Base-by-base conservation (phyloP, 30 jellyfish, hydroid and myxozoan species). In the Aurelia coerulea region DNA sequence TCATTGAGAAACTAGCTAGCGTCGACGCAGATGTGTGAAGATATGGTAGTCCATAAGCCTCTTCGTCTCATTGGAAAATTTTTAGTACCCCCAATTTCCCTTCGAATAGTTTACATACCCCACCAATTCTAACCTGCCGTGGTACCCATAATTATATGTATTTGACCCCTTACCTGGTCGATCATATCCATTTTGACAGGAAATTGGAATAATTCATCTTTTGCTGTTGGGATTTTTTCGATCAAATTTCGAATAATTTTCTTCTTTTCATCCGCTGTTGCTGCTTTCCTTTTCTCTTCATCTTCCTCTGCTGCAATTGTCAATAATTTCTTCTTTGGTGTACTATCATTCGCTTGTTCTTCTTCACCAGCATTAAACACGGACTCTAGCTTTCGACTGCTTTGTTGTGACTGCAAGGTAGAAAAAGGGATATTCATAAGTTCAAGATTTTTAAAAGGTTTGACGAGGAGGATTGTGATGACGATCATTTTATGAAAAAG, bases 171-270 rank as follows among this genome's bases (percentile, higher is more conserved):
- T 46, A 96, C 99, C 93, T 91, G 94, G 59, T 96, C 99, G 42
- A 96, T 98, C 91, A 90, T 88, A 11, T 91, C 98, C 99, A 98
- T 92, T 80, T 87, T 87, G 15, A 96, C 71, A 17, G 97, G 96
- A 72, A 87, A 96, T 53, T 70, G 79, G 67, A 96, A 96, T 52
- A 96, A 76, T 63, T 96, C 98, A 37, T 96, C 99, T 88, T 96
- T 96, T 6, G 89, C 98, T 1, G 99, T 96, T 16, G 99, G 99
- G 4, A 96, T 96, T 76, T 87, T 90, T 39, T 91, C 98, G 68
- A 96, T 96, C 13, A 96, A 65, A 63, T 96, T 90, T 74, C 96
- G 67, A 17, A 96, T 96, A 15, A 82, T 83, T 80, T 88, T 96
- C 76, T 91, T 84, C 81, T 91, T 96, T 23, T 96, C 99, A 33